Conservation (phyloP, 2,113 vertebrate species). For the Amia ocellicauda region DNA sequence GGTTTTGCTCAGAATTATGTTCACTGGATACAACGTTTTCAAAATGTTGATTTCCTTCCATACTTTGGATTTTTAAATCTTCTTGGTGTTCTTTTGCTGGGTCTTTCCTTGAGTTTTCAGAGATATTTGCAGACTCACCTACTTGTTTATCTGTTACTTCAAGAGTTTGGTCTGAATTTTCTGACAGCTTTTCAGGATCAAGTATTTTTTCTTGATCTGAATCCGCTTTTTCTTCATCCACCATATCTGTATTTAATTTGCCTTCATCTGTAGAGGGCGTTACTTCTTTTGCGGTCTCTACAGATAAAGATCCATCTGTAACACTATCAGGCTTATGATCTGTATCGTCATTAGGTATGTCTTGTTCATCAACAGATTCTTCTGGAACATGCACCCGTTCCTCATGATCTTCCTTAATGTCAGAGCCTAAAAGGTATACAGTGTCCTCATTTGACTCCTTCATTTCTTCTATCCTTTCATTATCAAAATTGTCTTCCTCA, state of each 20-base stretch:
- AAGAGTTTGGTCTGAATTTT: constrained; percentile 7
- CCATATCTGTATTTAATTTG: background rate
- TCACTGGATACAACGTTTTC: background rate
- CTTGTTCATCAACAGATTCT: constrained; percentile 18
- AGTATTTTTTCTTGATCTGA: background rate
- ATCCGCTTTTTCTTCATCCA: background rate
- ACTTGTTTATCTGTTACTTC: no score
- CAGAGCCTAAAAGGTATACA: background rate
- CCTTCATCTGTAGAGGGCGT: background rate
- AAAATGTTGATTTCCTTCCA: background rate
- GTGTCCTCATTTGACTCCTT: constrained; percentile 21
- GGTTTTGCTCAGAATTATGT: background rate
- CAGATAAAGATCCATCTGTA: background rate
- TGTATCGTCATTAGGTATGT: constrained; percentile 4
- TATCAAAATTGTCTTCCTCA: constrained; percentile 27
- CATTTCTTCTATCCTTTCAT: constrained; percentile 12
- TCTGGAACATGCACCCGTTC: background rate
- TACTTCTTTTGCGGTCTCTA: constrained; percentile 24
- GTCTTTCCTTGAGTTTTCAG: constrained; percentile 13
- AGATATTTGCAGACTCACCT: background rate
- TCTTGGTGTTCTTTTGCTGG: constrained; percentile 10
- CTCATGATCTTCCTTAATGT: constrained; percentile 24
- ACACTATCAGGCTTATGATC: constrained; percentile 5
- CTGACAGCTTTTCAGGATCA: constrained; percentile 13
- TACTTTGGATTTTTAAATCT: constrained; percentile 9